Evolutionary conservation across 2,113 vertebrate species (phyloP).

Genomic region (Clarias gariepinus): DNA sequence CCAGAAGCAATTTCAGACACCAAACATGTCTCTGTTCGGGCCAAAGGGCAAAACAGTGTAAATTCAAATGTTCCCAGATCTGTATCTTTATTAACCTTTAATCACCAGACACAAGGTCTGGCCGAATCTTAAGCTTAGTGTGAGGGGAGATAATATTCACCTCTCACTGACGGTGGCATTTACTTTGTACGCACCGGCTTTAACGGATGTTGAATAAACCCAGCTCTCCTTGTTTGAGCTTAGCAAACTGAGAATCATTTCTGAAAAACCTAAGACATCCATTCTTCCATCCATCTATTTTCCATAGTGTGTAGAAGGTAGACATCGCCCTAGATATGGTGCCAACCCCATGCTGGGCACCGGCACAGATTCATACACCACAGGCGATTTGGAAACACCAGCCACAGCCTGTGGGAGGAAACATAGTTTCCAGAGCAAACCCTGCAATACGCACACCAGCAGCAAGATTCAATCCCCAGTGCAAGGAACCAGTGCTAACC

Average conservation of each 20-base stretch:
- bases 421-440: no score
- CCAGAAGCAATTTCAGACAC: neutral
- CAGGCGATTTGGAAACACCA: no score
- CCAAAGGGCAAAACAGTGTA: neutral
- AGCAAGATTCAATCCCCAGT: no score
- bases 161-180: neutral
- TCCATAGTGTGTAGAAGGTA: no score
- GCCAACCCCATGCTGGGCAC: no score
- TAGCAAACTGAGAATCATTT: neutral
- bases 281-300: no score
- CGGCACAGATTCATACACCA: no score
- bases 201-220: neutral
- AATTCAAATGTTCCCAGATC: neutral
- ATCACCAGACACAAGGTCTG: neutral
- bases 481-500: no score
- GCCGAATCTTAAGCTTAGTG: neutral
- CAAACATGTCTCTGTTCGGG: neutral
- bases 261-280: neutral
- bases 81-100: slow-evolving; percentile 7
- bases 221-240: neutral
- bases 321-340: no score
- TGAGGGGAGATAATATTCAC: neutral
- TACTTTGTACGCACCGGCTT: neutral
- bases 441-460: no score
- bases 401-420: no score